Base-by-base conservation (phyloP, 2,113 vertebrate genomes). In the Arothron firmamentum region DNA sequence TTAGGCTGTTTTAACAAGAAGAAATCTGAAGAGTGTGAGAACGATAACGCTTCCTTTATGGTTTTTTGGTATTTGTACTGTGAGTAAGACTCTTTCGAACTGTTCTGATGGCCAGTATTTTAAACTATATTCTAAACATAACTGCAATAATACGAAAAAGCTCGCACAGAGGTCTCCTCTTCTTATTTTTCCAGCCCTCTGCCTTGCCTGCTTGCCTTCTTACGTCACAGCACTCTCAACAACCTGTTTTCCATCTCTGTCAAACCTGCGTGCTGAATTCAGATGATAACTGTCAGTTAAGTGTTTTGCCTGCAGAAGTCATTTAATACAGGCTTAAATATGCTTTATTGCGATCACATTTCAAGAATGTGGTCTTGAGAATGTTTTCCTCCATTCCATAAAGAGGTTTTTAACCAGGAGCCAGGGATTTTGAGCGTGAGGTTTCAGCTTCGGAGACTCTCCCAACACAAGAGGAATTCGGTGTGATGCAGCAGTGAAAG, bases 1-100 rank as follows among this genome's bases (percentile, higher is more conserved):
- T 14, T 54, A 56, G 47, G 28, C 25, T 47, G 34, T 28, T 72
- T 54, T 18, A 60, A 20, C 17, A 20, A 55, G 49, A 47, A 45
- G 19, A 38, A 9, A 9, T 49, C 41, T 58, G 46, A 31, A n/a
- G 23, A 42, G 18, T 28, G 17, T 21, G 25, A 19, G 17, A 51
- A 21, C 41, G 15, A 41, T 6, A 20, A 4, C 62, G 41, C 9
- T 56, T 38, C 6, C 56, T 70, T 31, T 53, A 20, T 25, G 13
- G 0, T 19, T 50, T 56, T 45, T 45, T 45, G 3, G 14, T 28
- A 28, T 28, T 28, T 28, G 25, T 28, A 28, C 25, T 28, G 25
- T 1, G 25, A 28, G 25, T 4, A 28, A 1, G 25, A 28, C 25
- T 28, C 25, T 25, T 28, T 28, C 6, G 25, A 1, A 28, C 25